Evolutionary conservation across 2,888 invertebrate genomes (phyloP), one percentile per base, ranked within the genome.

Genomic region (Seladonia tumulorum): DNA sequence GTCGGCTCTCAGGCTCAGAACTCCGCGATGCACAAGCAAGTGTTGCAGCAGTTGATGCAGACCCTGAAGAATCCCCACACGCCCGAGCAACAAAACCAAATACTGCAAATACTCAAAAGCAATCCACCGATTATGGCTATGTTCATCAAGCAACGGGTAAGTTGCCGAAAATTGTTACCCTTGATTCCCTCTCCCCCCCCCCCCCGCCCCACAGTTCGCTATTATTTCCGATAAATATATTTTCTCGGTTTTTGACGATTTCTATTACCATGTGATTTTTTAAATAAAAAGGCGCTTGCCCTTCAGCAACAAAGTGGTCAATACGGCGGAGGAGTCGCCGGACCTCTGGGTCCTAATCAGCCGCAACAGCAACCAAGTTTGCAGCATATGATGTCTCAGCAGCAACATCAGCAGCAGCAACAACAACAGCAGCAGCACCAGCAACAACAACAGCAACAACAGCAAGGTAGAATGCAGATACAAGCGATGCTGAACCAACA

Each of bases 81-180:
- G 75, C 98, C 98, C 89, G 98, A 99, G 94, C 99, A 99, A 94
- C 99, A 99, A 94, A 97, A 97, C 94, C 98, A 98, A 95, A 97
- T 98, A 86, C 96, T 99, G 87, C 97, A 97, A 93, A 98, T 99
- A 93, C 96, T 99, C 88, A 99, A 99, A 95, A 97, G 98, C 89
- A 98, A 99, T 95, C 99, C 99, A 66, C 98, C 98, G 92, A 96
- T 99, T 73, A 99, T 99, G 98, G 98, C 99, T 81, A 98, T 99
- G 79, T 98, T 98, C 94, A 98, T 99, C 90, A 98, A 98, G 93
- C 98, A 98, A 95, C 96, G 98, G 94, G 91, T 91, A 87, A 77
- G 86, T 10, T 8, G 10, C 2, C 1, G 16, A 7, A 7, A 63
- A 66, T 35, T 66, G 18, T 73, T 12, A 47, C 63, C 57, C 49